A percentile compares a stretch with the other conserved stretches of the same genome.
These are phyloP conservation scores for Cheilosia vernalis DNA, from an alignment of 2,888 invertebrate genomes.

Conservation along the genomic window DNA sequence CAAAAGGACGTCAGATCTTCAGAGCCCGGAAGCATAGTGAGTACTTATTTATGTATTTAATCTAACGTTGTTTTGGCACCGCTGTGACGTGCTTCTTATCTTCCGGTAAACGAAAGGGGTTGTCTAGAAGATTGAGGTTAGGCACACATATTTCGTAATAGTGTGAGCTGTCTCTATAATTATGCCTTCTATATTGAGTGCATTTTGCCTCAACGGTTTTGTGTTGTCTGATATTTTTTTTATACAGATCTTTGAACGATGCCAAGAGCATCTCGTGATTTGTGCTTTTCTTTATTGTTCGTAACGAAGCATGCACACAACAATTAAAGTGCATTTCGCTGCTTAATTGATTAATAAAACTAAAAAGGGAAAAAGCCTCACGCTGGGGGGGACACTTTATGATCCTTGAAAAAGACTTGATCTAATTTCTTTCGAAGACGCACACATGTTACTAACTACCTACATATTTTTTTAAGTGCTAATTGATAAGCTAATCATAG, in stretches of 20 bases:
- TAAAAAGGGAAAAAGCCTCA: constrained; percentile 24
- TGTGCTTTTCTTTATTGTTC: constrained; percentile 12
- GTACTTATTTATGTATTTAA: constrained; percentile 82
- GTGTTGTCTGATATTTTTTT: not conserved
- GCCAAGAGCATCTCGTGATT: constrained; percentile 55
- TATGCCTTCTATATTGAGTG: not conserved
- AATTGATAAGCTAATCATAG: constrained; percentile 45
- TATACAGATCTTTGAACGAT: constrained; percentile 19
- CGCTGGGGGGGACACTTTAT: constrained; percentile 8
- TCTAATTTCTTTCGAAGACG: constrained; percentile 38
- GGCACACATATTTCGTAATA: constrained; percentile 64
- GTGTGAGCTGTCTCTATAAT: not conserved
- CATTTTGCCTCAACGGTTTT: not conserved
- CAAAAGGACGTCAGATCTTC: constrained; percentile 87
- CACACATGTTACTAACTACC: not conserved
- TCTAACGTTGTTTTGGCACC: not conserved
- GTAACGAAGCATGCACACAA: constrained; percentile 3
- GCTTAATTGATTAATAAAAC: constrained; percentile 59
- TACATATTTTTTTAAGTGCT: constrained; percentile 10
- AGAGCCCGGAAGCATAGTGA: constrained; percentile 87
- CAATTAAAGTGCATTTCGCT: constrained; percentile 14
- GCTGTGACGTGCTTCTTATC: not conserved
- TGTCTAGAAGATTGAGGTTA: constrained; percentile 64
- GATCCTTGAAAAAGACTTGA: constrained; percentile 32
- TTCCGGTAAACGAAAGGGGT: constrained; percentile 19